Evolutionary conservation across 2,797 vertebrate species (phyloP), one percentile per base, ranked within the genome.

Genomic region (Natrix natrix): DNA sequence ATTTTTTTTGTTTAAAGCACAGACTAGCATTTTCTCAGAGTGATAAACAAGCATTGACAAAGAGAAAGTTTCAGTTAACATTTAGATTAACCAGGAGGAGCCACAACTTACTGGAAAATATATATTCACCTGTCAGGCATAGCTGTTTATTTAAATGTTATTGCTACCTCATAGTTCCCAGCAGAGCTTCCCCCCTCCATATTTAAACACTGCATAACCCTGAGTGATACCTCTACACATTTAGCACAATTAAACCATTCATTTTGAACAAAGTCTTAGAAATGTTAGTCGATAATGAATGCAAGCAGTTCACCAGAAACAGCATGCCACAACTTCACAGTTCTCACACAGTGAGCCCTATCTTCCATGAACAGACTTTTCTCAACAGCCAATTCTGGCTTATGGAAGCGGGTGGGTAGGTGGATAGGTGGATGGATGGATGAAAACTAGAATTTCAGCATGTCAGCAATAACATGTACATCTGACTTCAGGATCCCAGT

Each of bases 101-200:
- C 86, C 59, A 89, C 74, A 74, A 57, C 20, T 26, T 92, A 86
- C 60, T 94, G 93, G 90, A 93, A 96, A 95, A 88, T 95, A 95
- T 94, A 92, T 74, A 87, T 94, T 86, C 92, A 89, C 8, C 89
- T 95, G 91, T 94, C 94, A 95, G 88, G 4, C 87, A 90, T 32
- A 61, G 92, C 93, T 91, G 92, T 95, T 94, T 95, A 94, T 95
- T 96, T 96, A 95, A 95, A 94, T 93, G 92, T 93, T 95, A 93
- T 90, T 88, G 94, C 93, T 93, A 86, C 91, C 94, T 86, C 52
- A 90, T 17, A 60, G 94, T 93, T 95, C 94, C 93, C 95, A 91
- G 94, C 13, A 86, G 91, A 96, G 86, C 88, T 93, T 89, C 61
- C 87, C 90, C n/a, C 28, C 87, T 28, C 37, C 43, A 48, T 56